Conservation (phyloP, 2,888 invertebrate species). For the Erpobdella octoculata region DNA sequence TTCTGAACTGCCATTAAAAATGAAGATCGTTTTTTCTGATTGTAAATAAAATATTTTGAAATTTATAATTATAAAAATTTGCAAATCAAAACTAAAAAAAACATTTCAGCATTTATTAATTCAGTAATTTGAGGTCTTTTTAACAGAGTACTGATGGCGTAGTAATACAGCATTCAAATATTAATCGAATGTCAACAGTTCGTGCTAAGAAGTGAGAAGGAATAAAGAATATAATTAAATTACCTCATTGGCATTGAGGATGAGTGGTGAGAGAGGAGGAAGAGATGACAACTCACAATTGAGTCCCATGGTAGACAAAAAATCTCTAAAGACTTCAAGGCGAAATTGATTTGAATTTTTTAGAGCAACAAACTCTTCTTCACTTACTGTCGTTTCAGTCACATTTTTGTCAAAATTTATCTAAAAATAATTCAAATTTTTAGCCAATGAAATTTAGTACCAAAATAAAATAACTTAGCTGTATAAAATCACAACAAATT, state of each 20-base stretch:
- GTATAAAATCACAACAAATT: too few relatives aligned
- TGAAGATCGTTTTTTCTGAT: too few relatives aligned
- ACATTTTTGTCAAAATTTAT: conserved; percentile 45
- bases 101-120: background rate
- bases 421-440: background rate
- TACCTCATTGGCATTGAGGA: too few relatives aligned
- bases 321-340: conserved; percentile 41
- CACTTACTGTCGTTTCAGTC: conserved; percentile 42
- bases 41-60: too few relatives aligned
- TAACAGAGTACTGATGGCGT: too few relatives aligned
- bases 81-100: background rate
- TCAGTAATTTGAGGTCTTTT: conserved; percentile 4
- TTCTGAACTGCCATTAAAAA: background rate
- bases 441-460: background rate
- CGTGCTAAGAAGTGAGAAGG: too few relatives aligned
- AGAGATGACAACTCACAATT: conserved; percentile 39
- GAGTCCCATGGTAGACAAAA: conserved; percentile 42
- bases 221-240: too few relatives aligned
- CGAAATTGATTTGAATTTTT: conserved; percentile 43
- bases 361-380: conserved; percentile 42
- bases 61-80: too few relatives aligned
- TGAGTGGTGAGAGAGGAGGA: conserved; percentile 43
- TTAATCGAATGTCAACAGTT: too few relatives aligned
- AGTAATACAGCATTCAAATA: too few relatives aligned
- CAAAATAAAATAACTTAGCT: too few relatives aligned